phyloP scores from a whole-genome alignment of 2,797 vertebrate species.

The Schizopygopsis malacanthus region DNA sequence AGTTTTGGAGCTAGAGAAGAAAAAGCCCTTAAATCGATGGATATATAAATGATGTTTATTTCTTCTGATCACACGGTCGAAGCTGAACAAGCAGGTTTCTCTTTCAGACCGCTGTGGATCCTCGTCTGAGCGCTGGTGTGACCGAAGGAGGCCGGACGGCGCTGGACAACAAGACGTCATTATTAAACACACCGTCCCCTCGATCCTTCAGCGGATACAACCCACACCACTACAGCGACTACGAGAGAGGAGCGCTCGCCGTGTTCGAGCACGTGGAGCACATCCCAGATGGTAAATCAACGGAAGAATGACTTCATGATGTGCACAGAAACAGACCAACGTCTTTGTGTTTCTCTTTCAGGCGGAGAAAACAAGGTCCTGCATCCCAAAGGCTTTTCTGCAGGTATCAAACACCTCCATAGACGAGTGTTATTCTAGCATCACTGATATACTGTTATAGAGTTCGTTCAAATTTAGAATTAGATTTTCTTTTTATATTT shows the following conservation, averaged over 20 bases:
- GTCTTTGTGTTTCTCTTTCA: slow-evolving; percentile 50
- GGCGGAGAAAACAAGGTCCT: slow-evolving; percentile 77
- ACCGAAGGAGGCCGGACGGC: slow-evolving; percentile 88
- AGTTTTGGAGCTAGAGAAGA: too few relatives aligned
- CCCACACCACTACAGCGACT: slow-evolving; percentile 89
- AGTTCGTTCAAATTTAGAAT: not conserved
- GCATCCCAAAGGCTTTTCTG: slow-evolving; percentile 71
- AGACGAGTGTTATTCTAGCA: not conserved
- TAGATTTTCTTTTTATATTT: not conserved
- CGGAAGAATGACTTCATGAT: not conserved
- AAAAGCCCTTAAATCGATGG: too few relatives aligned
- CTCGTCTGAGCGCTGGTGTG: slow-evolving; percentile 76
- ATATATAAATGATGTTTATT: too few relatives aligned
- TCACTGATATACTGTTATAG: not conserved
- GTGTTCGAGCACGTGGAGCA: slow-evolving; percentile 88
- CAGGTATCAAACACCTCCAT: slow-evolving; percentile 61
- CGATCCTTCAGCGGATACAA: slow-evolving; percentile 89
- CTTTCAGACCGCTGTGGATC: slow-evolving; percentile 75
- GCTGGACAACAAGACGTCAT: slow-evolving; percentile 95
- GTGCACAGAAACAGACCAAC: not conserved
- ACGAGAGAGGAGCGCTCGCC: slow-evolving; percentile 85
- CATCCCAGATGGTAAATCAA: slow-evolving; percentile 83
- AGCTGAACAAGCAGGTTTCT: slow-evolving; percentile 11
- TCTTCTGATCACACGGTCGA: not conserved
- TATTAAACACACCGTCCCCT: slow-evolving; percentile 91